Base-by-base conservation (phyloP, 2,113 vertebrate genomes). In the Paratilapia polleni region DNA sequence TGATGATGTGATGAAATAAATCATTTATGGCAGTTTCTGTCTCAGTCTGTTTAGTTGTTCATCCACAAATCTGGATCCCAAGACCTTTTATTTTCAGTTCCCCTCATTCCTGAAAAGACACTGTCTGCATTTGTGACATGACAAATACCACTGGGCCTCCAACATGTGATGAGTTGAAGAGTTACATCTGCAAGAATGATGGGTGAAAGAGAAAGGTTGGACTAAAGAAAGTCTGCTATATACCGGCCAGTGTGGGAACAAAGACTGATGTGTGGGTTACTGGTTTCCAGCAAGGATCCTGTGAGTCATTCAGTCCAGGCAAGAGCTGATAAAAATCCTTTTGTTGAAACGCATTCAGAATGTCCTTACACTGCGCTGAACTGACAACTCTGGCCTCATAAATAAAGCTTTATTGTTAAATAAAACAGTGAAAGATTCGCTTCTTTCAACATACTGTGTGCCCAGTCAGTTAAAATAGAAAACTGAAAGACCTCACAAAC, bases 351-450 rank as follows among this genome's bases (percentile, higher is more conserved):
- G 74, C 74, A 80, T 89, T 90, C 56, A 75, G 82, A 83, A 86
- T 83, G 80, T 93, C 91, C 78, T 78, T 86, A 75, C 56, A 68
- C 91, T 87, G 85, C 64, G 26, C 73, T 86, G 59, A 86, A 88
- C 85, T 83, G 87, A 89, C 88, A 90, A 86, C 64, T 82, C 90
- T 84, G 93, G 91, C 91, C 92, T 94, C 84, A 94, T 95, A 96
- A 95, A 96, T 96, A 96, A 96, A 96, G 96, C 95, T 95, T 95
- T 95, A 91, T 92, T 92, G 91, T 96, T 95, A 95, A 95, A 96
- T 95, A 95, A 96, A 94, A 93, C 85, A 85, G 82, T 57, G 87
- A 94, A 90, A 91, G 88, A 91, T 86, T 85, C 76, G 75, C 77
- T 62, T 94, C 91, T 82, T 91, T 93, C 87, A 89, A 88, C 85